Base-by-base conservation (phyloP, 92 coral and sea anemone genomes). In the Porites evermanni region DNA sequence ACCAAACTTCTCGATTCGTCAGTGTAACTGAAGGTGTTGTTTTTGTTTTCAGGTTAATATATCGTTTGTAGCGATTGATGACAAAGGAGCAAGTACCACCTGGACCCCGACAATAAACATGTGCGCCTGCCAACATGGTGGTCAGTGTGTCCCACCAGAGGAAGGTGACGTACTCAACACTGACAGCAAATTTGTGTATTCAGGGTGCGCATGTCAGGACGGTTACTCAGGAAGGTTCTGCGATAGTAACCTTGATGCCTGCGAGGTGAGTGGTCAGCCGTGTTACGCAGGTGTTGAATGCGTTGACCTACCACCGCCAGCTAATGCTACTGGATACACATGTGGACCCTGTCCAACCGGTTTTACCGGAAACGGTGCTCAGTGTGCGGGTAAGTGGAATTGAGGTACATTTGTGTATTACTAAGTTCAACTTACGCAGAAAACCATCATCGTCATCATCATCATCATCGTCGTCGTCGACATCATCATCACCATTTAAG, bases 311-410 rank as follows among this genome's bases (percentile, higher is more conserved):
- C 61, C 61, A 3, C 61, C 61, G 17, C 61, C 61, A 56, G 61
- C 67, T 17, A 81, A 81, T 26, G 64, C 81, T 23, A 56, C 89
- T 8, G 89, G 87, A 14, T 91, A 84, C 89, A 79, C 78, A 52
- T 91, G 94, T 78, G 94, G 94, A 18, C 59, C 88, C 5, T 91
- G 94, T 77, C 94, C 94, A 6, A 23, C 14, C 21, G 94, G 94
- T n/a, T 87, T 81, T 70, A 53, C 71, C 67, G 91, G 94, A 60
- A 68, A 81, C 75, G 94, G 91, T 14, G 52, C 32, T 7, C 54
- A 61, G 24, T 91, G 94, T 56, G 61, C 61, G 17, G 61, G 61
- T 56, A 14, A 3, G 61, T 38, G 47, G 47, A 38, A 38, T 38
- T 38, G 47, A 38, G 7, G 47, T 4, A 3, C 5, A 3, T 38